Conservation (phyloP, 1,140 invertebrate genomes). For the Drosophila watanabei region DNA sequence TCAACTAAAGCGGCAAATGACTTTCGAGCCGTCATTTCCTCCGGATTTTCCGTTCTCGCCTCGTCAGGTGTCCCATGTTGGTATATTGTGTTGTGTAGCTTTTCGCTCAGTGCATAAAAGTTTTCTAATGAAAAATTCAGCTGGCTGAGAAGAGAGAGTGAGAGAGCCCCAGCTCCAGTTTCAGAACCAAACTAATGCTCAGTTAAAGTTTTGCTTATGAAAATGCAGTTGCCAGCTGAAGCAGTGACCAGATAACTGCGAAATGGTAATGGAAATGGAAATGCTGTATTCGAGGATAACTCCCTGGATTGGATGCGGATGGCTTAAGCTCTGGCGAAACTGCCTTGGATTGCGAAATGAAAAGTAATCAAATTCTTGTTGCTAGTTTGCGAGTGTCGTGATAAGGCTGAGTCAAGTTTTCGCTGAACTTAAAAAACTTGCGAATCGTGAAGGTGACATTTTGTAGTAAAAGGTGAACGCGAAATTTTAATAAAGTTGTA, state of each 20-base stretch:
- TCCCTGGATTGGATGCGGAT: slow-evolving; percentile 30
- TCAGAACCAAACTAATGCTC: slow-evolving; percentile 33
- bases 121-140: slow-evolving; percentile 77
- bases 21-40: slow-evolving; percentile 66
- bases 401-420: slow-evolving; percentile 42
- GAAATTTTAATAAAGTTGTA: slow-evolving; percentile 13
- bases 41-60: slow-evolving; percentile 26
- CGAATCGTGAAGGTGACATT: slow-evolving; percentile 40
- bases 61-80: slow-evolving; percentile 25
- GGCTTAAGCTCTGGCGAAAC: slow-evolving; percentile 32
- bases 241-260: slow-evolving; percentile 36
- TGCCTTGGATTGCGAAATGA: slow-evolving; percentile 41
- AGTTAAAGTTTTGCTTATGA: slow-evolving; percentile 53
- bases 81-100: background rate
- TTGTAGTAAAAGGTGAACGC: slow-evolving; percentile 12
- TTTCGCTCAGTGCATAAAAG: slow-evolving; percentile 40
- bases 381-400: slow-evolving; percentile 31
- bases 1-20: slow-evolving; percentile 50
- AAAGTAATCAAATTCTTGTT: slow-evolving; percentile 55
- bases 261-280: slow-evolving; percentile 29
- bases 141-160: slow-evolving; percentile 1
- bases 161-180: background rate
- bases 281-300: slow-evolving; percentile 28
- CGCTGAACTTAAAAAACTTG: slow-evolving; percentile 21
- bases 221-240: slow-evolving; percentile 48